Evolutionary conservation across 2,888 invertebrate genomes (phyloP), one percentile per base, ranked within the genome.

Genomic region (Drosophila rellima): DNA sequence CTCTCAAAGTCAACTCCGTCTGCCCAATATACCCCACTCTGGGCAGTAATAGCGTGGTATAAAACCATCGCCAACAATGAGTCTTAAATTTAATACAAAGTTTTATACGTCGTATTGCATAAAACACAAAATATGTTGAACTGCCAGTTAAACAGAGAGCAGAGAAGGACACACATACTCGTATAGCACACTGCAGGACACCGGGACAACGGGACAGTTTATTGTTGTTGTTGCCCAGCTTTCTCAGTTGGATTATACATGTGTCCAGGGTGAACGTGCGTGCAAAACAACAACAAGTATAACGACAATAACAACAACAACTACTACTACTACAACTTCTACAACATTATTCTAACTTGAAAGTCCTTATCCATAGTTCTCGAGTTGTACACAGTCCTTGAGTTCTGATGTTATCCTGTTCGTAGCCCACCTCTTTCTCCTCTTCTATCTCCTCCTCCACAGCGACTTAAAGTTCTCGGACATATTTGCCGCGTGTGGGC

Each of bases 251-350:
- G 29, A 64, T 65, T 63, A 65, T 64, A 57, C 79, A 76, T 79
- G 74, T 79, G 76, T 84, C 71, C 79, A 66, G 65, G 63, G 63
- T 42, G 47, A 71, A 71, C 80, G 80, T 79, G 82, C 80, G 85
- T 84, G 65, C 72, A 47, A 39, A 42, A 31, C 44, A 33, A 26
- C 31, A 35, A 42, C 26, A 31, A n/a, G n/a, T n/a, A n/a, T n/a
- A n/a, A n/a, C n/a, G n/a, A n/a, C n/a, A n/a, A n/a, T n/a, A n/a
- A n/a, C n/a, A n/a, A n/a, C n/a, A n/a, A n/a, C n/a, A n/a, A n/a
- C n/a, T n/a, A n/a, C n/a, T n/a, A 17, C 29, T 18, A 54, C 54
- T 44, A 44, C n/a, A 51, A 39, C 23, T 26, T 15, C 23, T 26
- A 51, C 37, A 51, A 26, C 51, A 33, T 44, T 17, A 56, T 37